phyloP scores from a whole-genome alignment of 2,888 invertebrate species.

The Clistopyga incitator region DNA sequence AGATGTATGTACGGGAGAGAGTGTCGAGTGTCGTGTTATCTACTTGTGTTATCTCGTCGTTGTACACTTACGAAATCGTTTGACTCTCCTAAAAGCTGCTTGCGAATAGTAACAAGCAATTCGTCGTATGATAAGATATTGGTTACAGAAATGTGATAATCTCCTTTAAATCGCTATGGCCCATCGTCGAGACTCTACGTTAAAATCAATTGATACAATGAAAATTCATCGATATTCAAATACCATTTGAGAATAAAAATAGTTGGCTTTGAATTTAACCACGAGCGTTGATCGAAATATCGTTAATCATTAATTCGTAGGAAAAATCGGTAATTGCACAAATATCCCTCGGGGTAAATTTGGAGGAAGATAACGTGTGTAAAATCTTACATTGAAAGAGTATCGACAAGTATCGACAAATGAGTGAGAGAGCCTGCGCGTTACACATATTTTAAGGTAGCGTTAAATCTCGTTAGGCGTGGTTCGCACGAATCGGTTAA shows the following conservation, averaged over 20 bases:
- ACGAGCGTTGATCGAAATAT: too few relatives aligned
- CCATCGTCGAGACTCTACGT: conserved; percentile 7
- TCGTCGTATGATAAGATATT: conserved; percentile 58
- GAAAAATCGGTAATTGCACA: neutral
- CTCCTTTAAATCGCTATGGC: conserved; percentile 8
- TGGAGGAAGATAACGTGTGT: conserved; percentile 2
- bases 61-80: conserved; percentile 84
- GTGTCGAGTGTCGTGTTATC: conserved; percentile 73
- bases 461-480: conserved; percentile 63
- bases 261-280: neutral
- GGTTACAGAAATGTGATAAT: conserved; percentile 24
- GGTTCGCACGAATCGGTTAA: conserved; percentile 52
- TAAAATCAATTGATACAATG: neutral
- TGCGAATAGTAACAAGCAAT: conserved; percentile 78
- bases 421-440: conserved; percentile 74
- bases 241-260: neutral
- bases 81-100: conserved; percentile 84
- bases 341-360: neutral
- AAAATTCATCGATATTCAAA: neutral
- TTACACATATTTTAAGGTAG: conserved; percentile 82
- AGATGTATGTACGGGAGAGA: conserved; percentile 49
- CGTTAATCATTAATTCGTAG: neutral
- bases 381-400: neutral
- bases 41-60: conserved; percentile 78
- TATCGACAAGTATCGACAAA: neutral